phyloP scores from a whole-genome alignment of 2,888 invertebrate genomes.

The Ophonus ardosiacus region DNA sequence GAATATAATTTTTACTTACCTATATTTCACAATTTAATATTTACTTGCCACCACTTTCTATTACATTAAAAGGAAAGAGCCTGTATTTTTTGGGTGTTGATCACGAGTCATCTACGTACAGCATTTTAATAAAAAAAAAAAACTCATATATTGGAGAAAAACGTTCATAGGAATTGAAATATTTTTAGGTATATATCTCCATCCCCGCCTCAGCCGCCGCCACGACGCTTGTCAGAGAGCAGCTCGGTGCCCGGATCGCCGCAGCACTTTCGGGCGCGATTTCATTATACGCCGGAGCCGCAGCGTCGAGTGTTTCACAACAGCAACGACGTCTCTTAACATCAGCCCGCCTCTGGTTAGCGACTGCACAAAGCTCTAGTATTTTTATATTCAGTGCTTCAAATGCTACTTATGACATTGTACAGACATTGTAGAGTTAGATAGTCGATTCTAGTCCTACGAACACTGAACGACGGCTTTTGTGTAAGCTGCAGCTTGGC shows the following conservation, averaged over 20 bases:
- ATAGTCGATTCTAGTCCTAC: conserved; percentile 40
- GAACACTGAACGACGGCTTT: conserved; percentile 40
- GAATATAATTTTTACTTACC: too few relatives aligned
- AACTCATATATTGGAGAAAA: too few relatives aligned
- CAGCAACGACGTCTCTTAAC: conserved; percentile 73
- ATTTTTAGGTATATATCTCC: conserved; percentile 78
- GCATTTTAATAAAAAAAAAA: too few relatives aligned
- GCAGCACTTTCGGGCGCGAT: conserved; percentile 81
- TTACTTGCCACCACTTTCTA: too few relatives aligned
- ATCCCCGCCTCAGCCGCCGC: conserved; percentile 80
- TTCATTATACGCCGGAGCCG: conserved; percentile 80
- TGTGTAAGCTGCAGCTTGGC: conserved; percentile 33
- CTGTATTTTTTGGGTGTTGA: too few relatives aligned
- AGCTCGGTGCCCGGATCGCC: conserved; percentile 84
- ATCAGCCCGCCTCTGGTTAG: conserved; percentile 46
- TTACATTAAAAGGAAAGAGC: too few relatives aligned
- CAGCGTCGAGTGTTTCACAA: conserved; percentile 78
- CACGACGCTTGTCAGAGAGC: conserved; percentile 82
- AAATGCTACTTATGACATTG: conserved; percentile 30
- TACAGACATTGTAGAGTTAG: conserved; percentile 42
- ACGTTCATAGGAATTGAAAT: too few relatives aligned
- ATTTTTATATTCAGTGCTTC: conserved; percentile 35
- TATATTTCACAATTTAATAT: too few relatives aligned
- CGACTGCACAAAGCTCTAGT: conserved; percentile 52
- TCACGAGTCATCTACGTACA: too few relatives aligned